Evolutionary conservation across 1,140 invertebrate genomes (phyloP), one percentile per base, ranked within the genome.

Genomic region (Penaeus japonicus): DNA sequence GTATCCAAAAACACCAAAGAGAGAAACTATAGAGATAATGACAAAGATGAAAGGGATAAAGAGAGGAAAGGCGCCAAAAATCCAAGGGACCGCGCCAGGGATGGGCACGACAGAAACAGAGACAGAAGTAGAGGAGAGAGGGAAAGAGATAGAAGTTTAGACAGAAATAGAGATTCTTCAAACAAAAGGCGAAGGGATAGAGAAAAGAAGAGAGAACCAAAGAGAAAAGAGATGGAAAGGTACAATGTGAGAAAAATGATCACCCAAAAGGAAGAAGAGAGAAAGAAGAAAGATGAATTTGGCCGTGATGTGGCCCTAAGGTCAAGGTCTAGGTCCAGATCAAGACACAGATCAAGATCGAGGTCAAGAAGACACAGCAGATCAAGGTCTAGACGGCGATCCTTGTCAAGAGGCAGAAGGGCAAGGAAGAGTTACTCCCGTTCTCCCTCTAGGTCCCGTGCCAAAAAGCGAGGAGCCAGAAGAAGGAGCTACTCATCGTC

Each of bases 231-330:
- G 90, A 93, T 97, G 32, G 96, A 96, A 89, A 93, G 96, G 20
- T 97, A 97, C 91, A 95, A 97, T 93, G 96, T 97, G 0, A 93
- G 96, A 27, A 95, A 95, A 88, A 93, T 97, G 54, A 95, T 97
- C 20, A 94, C 95, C 0, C 93, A 94, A 57, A 90, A 90, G 62
- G 89, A 90, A 39, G 89, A 88, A 24, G 90, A 90, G 79, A 93
- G 94, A n/a, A 92, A 94, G 27, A 92, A 92, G 47, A 96, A 96
- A 92, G 96, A 97, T 92, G 94, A 95, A 53, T 97, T 96, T 93
- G 96, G 96, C 0, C 93, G 96, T n/a, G 96, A 97, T 92, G 94
- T 95, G 10, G 62, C 93, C 93, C 2, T 90, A 81, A 84, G 91
- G 85, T 90, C 89, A 27, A 65, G 90, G 30, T 91, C 91, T 35